Base-by-base conservation (phyloP, 2,888 invertebrate species). In the Ophion ellenae region DNA sequence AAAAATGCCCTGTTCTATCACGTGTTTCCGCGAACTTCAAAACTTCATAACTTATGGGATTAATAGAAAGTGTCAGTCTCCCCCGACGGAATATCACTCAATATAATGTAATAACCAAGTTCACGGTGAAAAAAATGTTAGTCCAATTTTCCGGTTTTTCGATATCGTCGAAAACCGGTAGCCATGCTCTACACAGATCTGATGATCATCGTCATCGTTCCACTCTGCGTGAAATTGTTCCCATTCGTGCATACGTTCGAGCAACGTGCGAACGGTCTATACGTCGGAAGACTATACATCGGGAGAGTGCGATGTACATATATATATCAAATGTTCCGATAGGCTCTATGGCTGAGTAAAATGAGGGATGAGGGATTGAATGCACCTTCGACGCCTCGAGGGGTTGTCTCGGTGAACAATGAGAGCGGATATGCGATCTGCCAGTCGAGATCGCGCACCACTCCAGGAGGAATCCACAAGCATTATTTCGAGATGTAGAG, bases 351-450 rank as follows among this genome's bases (percentile, higher is more conserved):
- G 61, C 32, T 20, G 61, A 36, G 66, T 11, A 81, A 61, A 59
- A 75, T 57, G 75, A 78, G 75, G 81, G 45, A 70, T 59, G 81
- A 83, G 67, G 59, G 63, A 83, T 81, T 86, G 81, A 86, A 86
- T 86, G 83, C 83, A 81, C 83, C 77, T 86, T 74, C 83, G 83
- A 83, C 77, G 83, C 86, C 83, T 86, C 83, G 78, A 83, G 83
- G 86, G 86, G 81, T 81, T 83, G 80, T 80, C 47, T 40, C 75
- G 53, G 78, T 70, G 86, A 86, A 86, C 86, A 86, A 86, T 86
- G 81, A 75, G 70, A 78, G 66, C 76, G 83, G 75, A 85, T 81
- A 69, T 69, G 74, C 78, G 74, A 80, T 78, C 81, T 67, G 83
- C 73, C 86, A 81, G 61, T 64, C 79, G 28, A 74, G 36, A 53